These are phyloP conservation scores for Saccopteryx bilineata DNA, from an alignment of 2,113 vertebrate species.

Conservation along the genomic window DNA sequence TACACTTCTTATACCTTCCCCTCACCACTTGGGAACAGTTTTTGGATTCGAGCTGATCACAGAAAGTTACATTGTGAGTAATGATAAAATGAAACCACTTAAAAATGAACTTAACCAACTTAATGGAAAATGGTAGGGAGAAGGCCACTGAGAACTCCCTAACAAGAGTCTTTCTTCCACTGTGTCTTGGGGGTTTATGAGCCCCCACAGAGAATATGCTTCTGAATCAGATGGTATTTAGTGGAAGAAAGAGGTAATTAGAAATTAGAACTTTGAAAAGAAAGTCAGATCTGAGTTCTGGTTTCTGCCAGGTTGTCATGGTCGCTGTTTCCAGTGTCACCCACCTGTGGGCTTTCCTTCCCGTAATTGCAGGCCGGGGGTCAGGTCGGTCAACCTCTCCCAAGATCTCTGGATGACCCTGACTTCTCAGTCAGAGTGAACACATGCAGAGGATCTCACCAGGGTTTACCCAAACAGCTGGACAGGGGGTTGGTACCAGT, in stretches of 20 bases:
- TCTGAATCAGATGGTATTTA: background rate
- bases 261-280: background rate
- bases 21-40: background rate
- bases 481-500: background rate
- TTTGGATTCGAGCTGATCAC: background rate
- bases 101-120: background rate
- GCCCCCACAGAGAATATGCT: background rate
- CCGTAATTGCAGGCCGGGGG: background rate
- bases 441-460: background rate
- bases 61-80: constrained; percentile 8
- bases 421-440: background rate
- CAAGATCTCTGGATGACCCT: background rate
- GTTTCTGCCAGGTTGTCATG: background rate
- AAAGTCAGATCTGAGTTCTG: background rate
- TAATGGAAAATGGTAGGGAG: background rate
- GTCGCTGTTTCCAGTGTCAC: background rate
- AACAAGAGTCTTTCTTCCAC: background rate
- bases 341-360: background rate
- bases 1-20: background rate
- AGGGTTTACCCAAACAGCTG: background rate
- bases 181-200: background rate
- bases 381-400: background rate
- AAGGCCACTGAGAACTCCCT: background rate
- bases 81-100: constrained; percentile 26
- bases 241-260: background rate